Base-by-base conservation (phyloP, 2,113 vertebrate genomes). In the Megaceryle torquata region DNA sequence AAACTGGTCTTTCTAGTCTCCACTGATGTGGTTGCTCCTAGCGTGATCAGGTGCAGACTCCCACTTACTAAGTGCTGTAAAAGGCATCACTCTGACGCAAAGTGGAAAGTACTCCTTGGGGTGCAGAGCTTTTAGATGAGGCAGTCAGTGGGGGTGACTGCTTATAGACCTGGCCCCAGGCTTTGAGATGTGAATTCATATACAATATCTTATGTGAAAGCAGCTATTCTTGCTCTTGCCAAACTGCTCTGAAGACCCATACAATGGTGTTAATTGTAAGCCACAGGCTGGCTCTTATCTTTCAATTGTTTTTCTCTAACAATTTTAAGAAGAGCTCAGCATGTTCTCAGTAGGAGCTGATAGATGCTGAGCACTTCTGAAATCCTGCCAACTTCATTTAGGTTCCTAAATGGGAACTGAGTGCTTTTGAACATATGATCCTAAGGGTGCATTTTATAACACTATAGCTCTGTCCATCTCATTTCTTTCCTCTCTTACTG, bases 341-440 rank as follows among this genome's bases (percentile, higher is more conserved):
- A 41, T 94, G 93, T 95, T 96, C 95, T 93, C 96, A 61, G 88
- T 82, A 87, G 92, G 86, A 96, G 95, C 93, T 96, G 95, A 93
- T 96, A 82, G 95, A 96, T 96, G 93, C 81, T 92, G 86, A 97
- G 91, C 80, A 50, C 83, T 92, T 97, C 92, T 96, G 96, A 96
- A 96, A 96, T 33, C 70, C 92, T 93, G 96, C 96, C 96, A 96
- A 33, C 77, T 93, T 92, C 86, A 65, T 84, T 93, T 93, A 48
- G 31, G 86, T 87, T 89, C 77, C 83, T 91, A 92, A 95, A 93
- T 5, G 67, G 80, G 80, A 94, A 46, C 83, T 3, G 92, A 95
- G 69, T 88, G 80, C 90, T 95, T 92, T 72, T 61, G 82, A 93
- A 72, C 81, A 51, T 54, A 76, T 22, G 86, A 92, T 95, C 92